Base-by-base conservation (phyloP, 1,140 invertebrate genomes). In the Meloidogyne floridensis region DNA sequence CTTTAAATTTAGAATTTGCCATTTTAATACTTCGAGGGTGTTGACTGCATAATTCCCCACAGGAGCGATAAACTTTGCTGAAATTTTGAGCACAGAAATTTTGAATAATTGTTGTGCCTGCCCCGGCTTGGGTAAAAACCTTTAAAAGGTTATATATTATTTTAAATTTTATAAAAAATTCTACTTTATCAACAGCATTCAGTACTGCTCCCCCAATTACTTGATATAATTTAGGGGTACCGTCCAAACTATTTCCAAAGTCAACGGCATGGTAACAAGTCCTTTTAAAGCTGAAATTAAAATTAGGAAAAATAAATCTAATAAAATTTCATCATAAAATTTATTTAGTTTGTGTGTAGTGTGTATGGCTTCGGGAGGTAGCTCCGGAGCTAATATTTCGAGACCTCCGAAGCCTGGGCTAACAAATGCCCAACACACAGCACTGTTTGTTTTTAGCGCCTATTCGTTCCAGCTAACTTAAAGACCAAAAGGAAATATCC, bases 101-200 rank as follows among this genome's bases (percentile, higher is more conserved):
- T 9, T n/a, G 15, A 18, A 77, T 77, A 15, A 9, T 51, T 43
- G 56, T 69, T 4, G 56, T 77, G 10, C 76, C 76, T 4, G 76
- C 76, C 15, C 76, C 76, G 0, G 43, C 42, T 72, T 77, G 76
- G 1, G 54, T 77, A 47, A 77, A 77, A 20, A 77, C 59, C 59
- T 65, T 65, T 11, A 65, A n/a, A 65, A 65, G 32, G 32, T 32
- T 32, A 32, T 32, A 5, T 15, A 15, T n/a, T 65, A 6, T 65
- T 65, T 13, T 65, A n/a, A n/a, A n/a, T 65, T 65, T 5, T n/a
- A 6, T 47, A 47, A 47, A 47, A 47, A 47, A 59, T 59, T 13
- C 15, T 65, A 65, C 76, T 77, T 77, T 77, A 54, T 77, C 76
- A 43, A 54, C 15, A 32, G 76, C 76, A 72, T 77, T 77, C 32